Evolutionary conservation across 1,140 invertebrate genomes (phyloP), one percentile per base, ranked within the genome.

Genomic region (Euglossa dilemma): DNA sequence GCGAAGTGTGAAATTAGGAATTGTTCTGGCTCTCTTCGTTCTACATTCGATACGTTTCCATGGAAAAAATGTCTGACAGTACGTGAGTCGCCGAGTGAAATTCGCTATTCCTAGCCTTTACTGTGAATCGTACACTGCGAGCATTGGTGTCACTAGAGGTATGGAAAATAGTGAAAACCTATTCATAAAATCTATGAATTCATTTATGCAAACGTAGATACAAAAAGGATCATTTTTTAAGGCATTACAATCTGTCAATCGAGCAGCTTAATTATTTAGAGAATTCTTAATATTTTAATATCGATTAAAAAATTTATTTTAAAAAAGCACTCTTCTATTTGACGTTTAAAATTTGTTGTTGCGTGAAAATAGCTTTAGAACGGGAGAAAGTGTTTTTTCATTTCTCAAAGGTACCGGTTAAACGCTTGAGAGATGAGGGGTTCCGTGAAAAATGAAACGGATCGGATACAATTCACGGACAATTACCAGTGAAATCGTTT

Each of bases 1-100:
- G 9, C 79, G 5, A 52, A 52, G 69, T 80, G 72, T 81, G 52
- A 70, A 72, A 73, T 83, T 86, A 83, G 57, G 36, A 64, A 67
- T 50, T 12, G 54, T 57, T 47, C 69, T 71, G 25, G 5, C 67
- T 80, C 56, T 50, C 43, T 16, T 28, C 45, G 47, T 72, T 52
- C 57, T 16, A 57, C 52, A 50, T 79, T 80, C 66, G 47, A 78
- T 69, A 71, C 47, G 45, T 36, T 67, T 36, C 28, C 45, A n/a
- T 6, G 28, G 11, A 16, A 63, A 50, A 36, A 25, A 36, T 36
- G 28, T 2, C 28, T 16, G 52, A 0, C 43, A 23, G 28, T n/a
- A 52, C 18, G 11, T 25, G 56, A 36, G 5, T 11, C 12, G 66
- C 1, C 16, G 54, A 67, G 45, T 52, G 43, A 12, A 47, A 45